phyloP scores from a whole-genome alignment of 2,888 invertebrate genomes.

The Euclidia mi region DNA sequence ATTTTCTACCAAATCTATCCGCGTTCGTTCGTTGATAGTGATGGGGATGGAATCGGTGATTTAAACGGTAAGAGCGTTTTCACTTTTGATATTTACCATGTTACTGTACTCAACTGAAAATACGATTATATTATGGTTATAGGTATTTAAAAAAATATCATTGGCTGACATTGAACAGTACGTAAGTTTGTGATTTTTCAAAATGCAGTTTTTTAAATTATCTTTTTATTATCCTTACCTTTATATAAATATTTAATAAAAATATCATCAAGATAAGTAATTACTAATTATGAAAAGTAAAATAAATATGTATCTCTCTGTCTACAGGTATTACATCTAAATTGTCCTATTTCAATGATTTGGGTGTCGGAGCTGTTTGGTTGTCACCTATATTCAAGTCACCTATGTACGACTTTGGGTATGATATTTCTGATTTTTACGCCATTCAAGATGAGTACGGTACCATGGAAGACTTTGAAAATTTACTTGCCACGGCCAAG shows the following conservation, averaged over 20 bases:
- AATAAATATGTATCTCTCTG: conserved; percentile 9
- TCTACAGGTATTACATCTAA: conserved; percentile 90
- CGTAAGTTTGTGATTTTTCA: no score
- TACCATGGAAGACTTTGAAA: conserved; percentile 92
- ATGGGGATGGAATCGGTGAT: conserved; percentile 93
- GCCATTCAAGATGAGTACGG: conserved; percentile 93
- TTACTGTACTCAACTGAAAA: no score
- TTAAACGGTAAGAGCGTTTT: conserved; percentile 80
- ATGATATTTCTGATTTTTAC: conserved; percentile 93
- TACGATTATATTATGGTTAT: no score
- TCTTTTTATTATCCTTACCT: no score
- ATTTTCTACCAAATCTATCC: conserved; percentile 95
- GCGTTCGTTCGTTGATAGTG: conserved; percentile 93
- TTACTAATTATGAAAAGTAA: no score
- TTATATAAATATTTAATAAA: no score
- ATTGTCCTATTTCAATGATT: conserved; percentile 91
- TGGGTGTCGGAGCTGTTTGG: conserved; percentile 93
- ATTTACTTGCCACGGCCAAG: conserved; percentile 85
- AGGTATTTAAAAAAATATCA: no score
- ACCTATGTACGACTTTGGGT: conserved; percentile 95
- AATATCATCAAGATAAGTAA: no score
- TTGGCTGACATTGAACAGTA: no score
- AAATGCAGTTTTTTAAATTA: no score
- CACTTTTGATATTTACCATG: no score
- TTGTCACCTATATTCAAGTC: conserved; percentile 93